Evolutionary conservation across 64 coral and sea anemone species (phyloP), one percentile per base, ranked within the genome.

Genomic region (Pocillopora damicornis): DNA sequence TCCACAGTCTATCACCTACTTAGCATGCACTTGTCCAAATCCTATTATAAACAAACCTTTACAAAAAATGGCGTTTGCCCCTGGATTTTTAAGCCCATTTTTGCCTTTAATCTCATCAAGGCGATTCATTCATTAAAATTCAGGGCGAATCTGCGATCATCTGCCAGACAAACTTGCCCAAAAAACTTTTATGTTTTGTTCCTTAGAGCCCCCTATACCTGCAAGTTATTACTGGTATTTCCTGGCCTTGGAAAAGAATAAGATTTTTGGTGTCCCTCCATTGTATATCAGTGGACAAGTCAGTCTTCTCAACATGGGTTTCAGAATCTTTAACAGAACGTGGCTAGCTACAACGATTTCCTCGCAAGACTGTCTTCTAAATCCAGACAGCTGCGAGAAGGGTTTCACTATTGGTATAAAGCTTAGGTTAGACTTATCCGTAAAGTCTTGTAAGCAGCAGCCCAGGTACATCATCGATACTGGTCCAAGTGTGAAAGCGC

Each of bases 181-280:
- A 15, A 16, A 17, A 23, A 20, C 42, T 6, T 18, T 23, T 71
- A 30, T 60, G 11, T 38, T 15, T 67, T 73, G 37, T 60, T 83
- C 37, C 78, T 8, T 73, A 94, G 95, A 88, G 13, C 95, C 95
- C 18, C 92, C 95, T 4, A 62, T 99, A 45, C 90, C 91, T 58
- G 79, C 93, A 8, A 95, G 88, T 68, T 99, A 99, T 87, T 95
- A 93, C 71, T 99, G 97, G 97, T 95, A 95, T 37, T 93, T 99
- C 79, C 69, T 99, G 93, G 75, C 93, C 10, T 79, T 95, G 1
- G 69, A 61, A 35, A 11, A 90, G 6, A 92, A 95, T 59, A 74
- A 79, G 42, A 86, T 92, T 35, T 80, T 87, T 25, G 97, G 97
- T 37, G 57, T 14, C 18, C 93, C 93, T 22, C 81, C 88, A 2